Base-by-base conservation (phyloP, 1,140 invertebrate species). In the Tetragnatha versicolor region DNA sequence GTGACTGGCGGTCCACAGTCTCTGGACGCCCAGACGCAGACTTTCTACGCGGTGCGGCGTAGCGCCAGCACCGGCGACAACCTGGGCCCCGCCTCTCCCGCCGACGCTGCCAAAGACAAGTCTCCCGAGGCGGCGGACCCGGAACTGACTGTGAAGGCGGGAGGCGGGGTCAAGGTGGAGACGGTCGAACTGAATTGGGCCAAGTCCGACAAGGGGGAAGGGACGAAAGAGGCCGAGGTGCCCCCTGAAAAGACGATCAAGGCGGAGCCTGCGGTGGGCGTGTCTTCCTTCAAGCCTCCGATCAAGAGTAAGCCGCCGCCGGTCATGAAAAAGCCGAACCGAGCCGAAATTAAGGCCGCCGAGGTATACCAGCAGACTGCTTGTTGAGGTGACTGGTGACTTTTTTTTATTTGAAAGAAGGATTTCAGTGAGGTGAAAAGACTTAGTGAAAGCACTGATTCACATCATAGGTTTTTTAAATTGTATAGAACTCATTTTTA, bases 251-350 rank as follows among this genome's bases (percentile, higher is more conserved):
- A 9, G 12, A 33, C 33, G 10, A 53, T 80, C 9, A 80, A 66
- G 29, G 66, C 60, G 5, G 65, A 61, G 27, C 89, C 88, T 42
- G 86, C 88, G 39, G 88, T 88, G 76, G 53, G 89, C 88, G 83
- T 89, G 89, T 85, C 85, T 55, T 88, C 90, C 60, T 89, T 91
- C 61, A 93, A 92, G 83, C 90, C 91, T 4, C 89, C 91, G 80
- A 88, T 92, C 20, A 93, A 92, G 82, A 89, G 89, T 17, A 93
- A 93, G 25, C 76, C 76, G 84, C 92, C 92, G 2, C 89, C 90
- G 72, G 89, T 93, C 29, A 88, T 93, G 83, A 89, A 89, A 47
- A 92, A 93, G 84, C 91, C 92, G 9, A 86, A 88, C 20, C 39
- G 45, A 20, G 77, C 63, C 33, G 63, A 79, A 60, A 69, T 79